Evolutionary conservation across 2,888 invertebrate genomes (phyloP).

Genomic region (Alloplasta piceator): DNA sequence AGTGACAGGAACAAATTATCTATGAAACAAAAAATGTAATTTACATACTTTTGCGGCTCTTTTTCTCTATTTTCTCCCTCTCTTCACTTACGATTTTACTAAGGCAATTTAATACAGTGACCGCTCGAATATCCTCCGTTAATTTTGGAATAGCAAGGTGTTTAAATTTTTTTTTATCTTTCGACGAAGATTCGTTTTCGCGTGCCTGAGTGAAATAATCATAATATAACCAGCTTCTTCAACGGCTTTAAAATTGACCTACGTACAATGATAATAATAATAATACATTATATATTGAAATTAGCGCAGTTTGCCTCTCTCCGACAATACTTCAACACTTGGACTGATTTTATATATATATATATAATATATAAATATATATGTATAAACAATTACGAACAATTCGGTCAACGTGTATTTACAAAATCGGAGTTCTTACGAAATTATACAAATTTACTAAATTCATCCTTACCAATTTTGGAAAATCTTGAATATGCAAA

Average conservation of each 20-base stretch:
- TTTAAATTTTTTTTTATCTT: constrained; percentile 17
- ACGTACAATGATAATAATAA: background rate
- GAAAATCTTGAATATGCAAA: constrained; percentile 46
- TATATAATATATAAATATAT: background rate
- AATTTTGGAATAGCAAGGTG: constrained; percentile 36
- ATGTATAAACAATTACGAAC: constrained; percentile 12
- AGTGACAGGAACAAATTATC: background rate
- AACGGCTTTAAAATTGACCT: constrained; percentile 30
- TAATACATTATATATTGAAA: constrained; percentile 16
- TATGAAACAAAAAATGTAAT: constrained; percentile 65
- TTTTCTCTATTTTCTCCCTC: constrained; percentile 20
- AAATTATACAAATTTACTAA: constrained; percentile 49
- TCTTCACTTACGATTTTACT: constrained; percentile 68
- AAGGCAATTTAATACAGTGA: constrained; percentile 73
- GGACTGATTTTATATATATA: background rate
- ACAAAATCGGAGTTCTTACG: constrained; percentile 23
- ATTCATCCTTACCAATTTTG: constrained; percentile 35
- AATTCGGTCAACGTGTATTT: constrained; percentile 48
- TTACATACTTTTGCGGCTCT: constrained; percentile 43
- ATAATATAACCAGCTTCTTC: constrained; percentile 37
- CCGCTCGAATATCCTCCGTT: constrained; percentile 59
- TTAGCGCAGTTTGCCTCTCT: constrained; percentile 24
- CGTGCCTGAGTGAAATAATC: constrained; percentile 26
- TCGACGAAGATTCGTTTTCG: constrained; percentile 40
- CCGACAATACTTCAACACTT: constrained; percentile 31